Conservation (phyloP, 2,113 vertebrate species). For the Trematocara macrostoma region DNA sequence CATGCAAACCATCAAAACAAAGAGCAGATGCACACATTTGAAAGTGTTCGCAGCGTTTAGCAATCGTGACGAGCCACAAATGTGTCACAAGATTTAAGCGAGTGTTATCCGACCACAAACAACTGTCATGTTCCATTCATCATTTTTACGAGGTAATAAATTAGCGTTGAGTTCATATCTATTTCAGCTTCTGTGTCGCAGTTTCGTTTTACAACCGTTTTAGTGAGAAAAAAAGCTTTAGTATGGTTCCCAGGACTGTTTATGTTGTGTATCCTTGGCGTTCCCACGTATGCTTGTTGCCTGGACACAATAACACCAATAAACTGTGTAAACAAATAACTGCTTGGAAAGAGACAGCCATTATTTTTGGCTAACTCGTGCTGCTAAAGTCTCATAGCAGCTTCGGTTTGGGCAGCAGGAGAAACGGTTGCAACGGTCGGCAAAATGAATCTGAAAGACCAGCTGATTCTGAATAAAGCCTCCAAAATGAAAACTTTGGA, state of each 20-base stretch:
- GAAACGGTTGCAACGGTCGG: neutral
- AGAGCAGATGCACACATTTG: neutral
- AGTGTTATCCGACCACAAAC: neutral
- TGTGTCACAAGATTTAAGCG: neutral
- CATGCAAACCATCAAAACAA: neutral
- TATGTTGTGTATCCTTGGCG: neutral
- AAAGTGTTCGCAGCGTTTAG: neutral
- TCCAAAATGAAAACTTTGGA: neutral
- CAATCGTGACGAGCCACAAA: neutral
- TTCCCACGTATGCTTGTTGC: neutral
- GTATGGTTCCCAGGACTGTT: neutral
- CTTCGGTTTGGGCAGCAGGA: neutral
- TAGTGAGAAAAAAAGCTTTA: neutral
- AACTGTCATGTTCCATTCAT: neutral
- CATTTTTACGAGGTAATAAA: neutral
- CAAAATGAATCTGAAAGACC: neutral
- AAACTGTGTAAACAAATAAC: neutral
- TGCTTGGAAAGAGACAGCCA: neutral
- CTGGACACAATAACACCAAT: neutral
- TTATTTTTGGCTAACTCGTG: neutral
- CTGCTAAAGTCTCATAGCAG: neutral
- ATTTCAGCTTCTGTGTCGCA: neutral
- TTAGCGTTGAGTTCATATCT: neutral
- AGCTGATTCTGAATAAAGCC: neutral
- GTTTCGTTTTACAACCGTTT: neutral